phyloP scores from a whole-genome alignment of 2,888 invertebrate species.

The Perizoma flavofasciatum region DNA sequence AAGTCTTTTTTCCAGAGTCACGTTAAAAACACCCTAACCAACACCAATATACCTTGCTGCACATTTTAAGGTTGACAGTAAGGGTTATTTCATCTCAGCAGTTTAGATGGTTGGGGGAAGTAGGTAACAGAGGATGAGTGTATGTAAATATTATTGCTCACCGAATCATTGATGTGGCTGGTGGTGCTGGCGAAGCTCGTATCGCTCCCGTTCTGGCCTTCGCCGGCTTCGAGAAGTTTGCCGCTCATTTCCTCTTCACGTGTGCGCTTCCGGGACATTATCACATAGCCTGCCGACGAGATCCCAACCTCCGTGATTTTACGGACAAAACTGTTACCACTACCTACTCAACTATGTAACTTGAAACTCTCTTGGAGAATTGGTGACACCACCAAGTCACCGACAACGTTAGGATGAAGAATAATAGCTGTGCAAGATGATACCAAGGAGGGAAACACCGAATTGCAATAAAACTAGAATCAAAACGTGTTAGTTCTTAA shows the following conservation, averaged over 20 bases:
- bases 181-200: slow-evolving; percentile 57
- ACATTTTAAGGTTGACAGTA: too few species aligned
- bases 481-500: background rate
- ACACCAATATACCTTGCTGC: too few species aligned
- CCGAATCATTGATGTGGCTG: slow-evolving; percentile 53
- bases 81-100: too few species aligned
- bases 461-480: slow-evolving; percentile 4
- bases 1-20: too few species aligned
- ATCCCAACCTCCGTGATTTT: slow-evolving; percentile 3
- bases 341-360: background rate
- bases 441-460: slow-evolving; percentile 5
- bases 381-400: too few species aligned
- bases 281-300: slow-evolving; percentile 57
- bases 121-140: too few species aligned
- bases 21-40: too few species aligned
- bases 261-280: slow-evolving; percentile 76
- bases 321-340: background rate
- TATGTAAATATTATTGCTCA: slow-evolving; percentile 42
- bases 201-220: slow-evolving; percentile 64
- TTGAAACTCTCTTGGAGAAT: background rate
- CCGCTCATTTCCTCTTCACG: slow-evolving; percentile 70
- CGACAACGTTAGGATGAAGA: too few species aligned
- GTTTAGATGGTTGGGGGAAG: too few species aligned
- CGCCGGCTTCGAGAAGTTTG: slow-evolving; percentile 58
- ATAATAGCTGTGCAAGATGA: slow-evolving; percentile 1